Evolutionary conservation across 2,888 invertebrate genomes (phyloP).

Genomic region (Lycocerus yunnanus): DNA sequence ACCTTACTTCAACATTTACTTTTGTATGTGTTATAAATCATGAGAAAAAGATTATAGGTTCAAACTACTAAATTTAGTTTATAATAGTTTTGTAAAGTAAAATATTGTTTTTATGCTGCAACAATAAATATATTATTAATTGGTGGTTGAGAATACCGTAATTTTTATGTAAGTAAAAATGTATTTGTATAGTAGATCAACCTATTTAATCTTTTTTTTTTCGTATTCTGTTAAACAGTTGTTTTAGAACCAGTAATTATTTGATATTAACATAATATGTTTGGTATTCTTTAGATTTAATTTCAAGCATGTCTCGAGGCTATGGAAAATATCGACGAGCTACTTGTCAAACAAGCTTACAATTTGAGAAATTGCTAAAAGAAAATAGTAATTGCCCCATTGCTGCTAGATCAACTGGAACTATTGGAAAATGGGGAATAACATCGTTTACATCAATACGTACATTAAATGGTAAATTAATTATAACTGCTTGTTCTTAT

Average conservation of each 20-base stretch:
- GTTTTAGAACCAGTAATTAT: not conserved
- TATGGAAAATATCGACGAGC: slow-evolving; percentile 57
- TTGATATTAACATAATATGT: not conserved
- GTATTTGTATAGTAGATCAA: not conserved
- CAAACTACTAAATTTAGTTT: not conserved
- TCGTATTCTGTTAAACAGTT: not conserved
- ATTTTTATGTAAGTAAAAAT: not conserved
- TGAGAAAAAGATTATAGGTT: not conserved
- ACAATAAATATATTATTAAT: not conserved
- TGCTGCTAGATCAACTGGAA: slow-evolving; percentile 87
- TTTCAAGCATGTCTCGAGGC: slow-evolving; percentile 53
- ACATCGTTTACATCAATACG: slow-evolving; percentile 91
- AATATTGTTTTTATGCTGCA: not conserved
- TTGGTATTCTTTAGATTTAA: slow-evolving; percentile 12
- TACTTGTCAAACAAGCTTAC: slow-evolving; percentile 60
- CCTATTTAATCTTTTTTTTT: not conserved
- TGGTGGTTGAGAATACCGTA: not conserved
- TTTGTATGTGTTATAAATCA: not conserved
- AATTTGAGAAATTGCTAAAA: slow-evolving; percentile 69
- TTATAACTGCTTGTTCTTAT: slow-evolving; percentile 9
- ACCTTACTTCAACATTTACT: not conserved
- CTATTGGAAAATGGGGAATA: slow-evolving; percentile 93
- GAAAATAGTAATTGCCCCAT: slow-evolving; percentile 86
- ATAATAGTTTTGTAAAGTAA: not conserved
- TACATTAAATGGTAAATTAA: slow-evolving; percentile 71